Conservation (phyloP, 2,113 vertebrate genomes). For the Hippoglossus stenolepis region DNA sequence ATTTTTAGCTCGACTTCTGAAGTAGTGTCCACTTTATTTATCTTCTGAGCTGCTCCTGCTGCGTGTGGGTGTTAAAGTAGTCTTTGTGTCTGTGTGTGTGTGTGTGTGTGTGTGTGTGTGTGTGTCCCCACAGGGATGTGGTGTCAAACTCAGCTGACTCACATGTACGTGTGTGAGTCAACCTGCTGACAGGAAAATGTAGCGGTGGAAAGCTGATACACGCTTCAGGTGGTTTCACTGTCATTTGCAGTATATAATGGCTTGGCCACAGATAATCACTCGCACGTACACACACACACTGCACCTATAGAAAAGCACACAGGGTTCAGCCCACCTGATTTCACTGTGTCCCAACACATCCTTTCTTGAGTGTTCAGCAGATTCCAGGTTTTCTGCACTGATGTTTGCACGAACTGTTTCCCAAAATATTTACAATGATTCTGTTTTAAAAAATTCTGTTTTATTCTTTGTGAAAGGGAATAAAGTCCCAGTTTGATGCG, state of each 20-base stretch:
- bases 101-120: not conserved
- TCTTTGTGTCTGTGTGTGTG: not conserved
- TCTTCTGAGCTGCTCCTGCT: constrained; percentile 13
- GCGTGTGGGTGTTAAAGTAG: not conserved
- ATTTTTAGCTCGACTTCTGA: constrained; percentile 66
- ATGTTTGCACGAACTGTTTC: no score
- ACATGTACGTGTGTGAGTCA: constrained; percentile 55
- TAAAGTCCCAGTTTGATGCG: not conserved
- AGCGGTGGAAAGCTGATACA: constrained; percentile 23
- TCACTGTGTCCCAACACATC: not conserved
- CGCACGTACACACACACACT: not conserved
- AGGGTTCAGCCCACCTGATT: not conserved
- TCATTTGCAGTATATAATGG: constrained; percentile 40
- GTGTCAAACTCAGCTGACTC: constrained; percentile 60
- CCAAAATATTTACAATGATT: constrained; percentile 8
- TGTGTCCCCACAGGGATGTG: constrained; percentile 8
- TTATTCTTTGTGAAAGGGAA: constrained; percentile 35
- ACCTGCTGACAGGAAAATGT: constrained; percentile 64
- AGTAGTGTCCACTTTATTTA: constrained; percentile 48
- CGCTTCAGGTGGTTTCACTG: constrained; percentile 44
- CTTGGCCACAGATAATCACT: constrained; percentile 12
- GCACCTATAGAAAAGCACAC: not conserved
- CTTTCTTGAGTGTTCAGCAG: constrained; percentile 30
- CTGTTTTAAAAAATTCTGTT: constrained; percentile 5
- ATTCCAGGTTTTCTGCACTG: constrained; percentile 18